Base-by-base conservation (phyloP, 2,888 invertebrate genomes). In the Platerodrilus igneus region DNA sequence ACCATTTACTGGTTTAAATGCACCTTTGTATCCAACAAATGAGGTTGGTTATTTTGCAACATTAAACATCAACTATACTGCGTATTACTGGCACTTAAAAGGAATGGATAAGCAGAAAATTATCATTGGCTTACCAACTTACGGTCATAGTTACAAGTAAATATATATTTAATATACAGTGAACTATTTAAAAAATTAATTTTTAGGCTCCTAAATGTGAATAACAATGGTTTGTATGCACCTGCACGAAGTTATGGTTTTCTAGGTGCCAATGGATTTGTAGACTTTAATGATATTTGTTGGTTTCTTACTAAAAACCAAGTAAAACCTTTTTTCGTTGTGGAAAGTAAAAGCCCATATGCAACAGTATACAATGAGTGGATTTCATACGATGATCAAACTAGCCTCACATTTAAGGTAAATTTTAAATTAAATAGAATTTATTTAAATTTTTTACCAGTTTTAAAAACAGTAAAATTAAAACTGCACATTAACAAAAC, bases 71-170 rank as follows among this genome's bases (percentile, higher is more conserved):
- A 90, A 91, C 63, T 87, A 83, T 65, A 83, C 91, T 0, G 78
- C 83, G 1, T 73, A 81, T 50, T 84, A 86, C 73, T 93, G 90
- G 81, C 58, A 79, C 0, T 59, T 68, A 1, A 78, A 80, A 52
- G 92, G 93, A 6, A 76, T 94, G 67, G 82, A 84, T 10, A 73
- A 72, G 20, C 73, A 76, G 23, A 92, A 91, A 66, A 78, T 93
- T 10, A 77, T 90, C 6, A 73, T 93, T 1, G 93, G 93, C 0
- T 73, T 93, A 55, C 92, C 94, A 3, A 86, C 88, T 1, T 94
- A 90, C 62, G 92, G 89, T 0, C 89, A 90, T 60, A 78, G 83
- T 3, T 90, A 79, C 57, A 76, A 71, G 79, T 79, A 66, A 63
- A 66, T 59, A 8, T 9, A 7, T 17, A 4, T 17, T 10, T 28